Evolutionary conservation across 2,797 vertebrate species (phyloP).

Genomic region (Macropodus opercularis): DNA sequence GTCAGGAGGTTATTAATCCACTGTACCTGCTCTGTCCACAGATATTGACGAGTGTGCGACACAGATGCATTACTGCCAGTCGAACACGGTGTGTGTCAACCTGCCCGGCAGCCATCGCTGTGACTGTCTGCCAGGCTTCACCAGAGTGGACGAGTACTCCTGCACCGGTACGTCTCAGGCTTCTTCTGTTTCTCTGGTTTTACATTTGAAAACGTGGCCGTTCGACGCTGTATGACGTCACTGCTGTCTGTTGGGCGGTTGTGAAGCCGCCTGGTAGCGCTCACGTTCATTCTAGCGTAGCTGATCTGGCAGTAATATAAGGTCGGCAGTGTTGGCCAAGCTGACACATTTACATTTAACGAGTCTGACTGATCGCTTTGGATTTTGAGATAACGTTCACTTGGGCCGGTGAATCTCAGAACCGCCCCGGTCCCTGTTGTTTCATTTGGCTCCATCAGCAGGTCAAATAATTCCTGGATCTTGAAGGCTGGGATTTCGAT

Average conservation of each 20-base stretch:
- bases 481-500: neutral
- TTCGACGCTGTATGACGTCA: no score
- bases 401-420: neutral
- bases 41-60: slow-evolving; percentile 96
- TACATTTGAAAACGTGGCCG: no score
- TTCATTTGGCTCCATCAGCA: no score
- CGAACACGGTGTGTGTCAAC: slow-evolving; percentile 93
- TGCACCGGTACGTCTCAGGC: slow-evolving; percentile 87
- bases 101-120: slow-evolving; percentile 91
- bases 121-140: slow-evolving; percentile 90
- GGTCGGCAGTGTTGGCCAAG: neutral
- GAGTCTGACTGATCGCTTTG: neutral
- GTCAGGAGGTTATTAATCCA: slow-evolving; percentile 16
- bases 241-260: no score
- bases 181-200: no score
- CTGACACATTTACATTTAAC: neutral
- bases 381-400: neutral
- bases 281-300: neutral
- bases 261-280: no score
- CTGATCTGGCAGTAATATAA: neutral
- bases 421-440: no score
- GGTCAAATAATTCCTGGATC: neutral
- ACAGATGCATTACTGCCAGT: slow-evolving; percentile 95
- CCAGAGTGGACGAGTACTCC: slow-evolving; percentile 93
- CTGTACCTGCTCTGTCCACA: slow-evolving; percentile 66